These are phyloP conservation scores for Bombus turneri DNA, from an alignment of 1,140 invertebrate genomes.

Conservation along the genomic window DNA sequence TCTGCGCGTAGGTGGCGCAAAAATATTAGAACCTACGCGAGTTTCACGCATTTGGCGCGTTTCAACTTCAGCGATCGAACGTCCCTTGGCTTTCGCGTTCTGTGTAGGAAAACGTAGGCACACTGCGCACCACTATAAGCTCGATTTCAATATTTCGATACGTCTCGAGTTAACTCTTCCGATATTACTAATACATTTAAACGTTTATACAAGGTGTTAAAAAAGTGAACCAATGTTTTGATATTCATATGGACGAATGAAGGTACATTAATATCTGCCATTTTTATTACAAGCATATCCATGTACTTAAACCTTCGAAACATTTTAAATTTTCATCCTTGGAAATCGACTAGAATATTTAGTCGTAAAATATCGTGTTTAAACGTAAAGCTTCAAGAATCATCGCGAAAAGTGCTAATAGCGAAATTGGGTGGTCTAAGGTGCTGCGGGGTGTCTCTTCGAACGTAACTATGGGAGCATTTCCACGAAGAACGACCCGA, in stretches of 20 bases:
- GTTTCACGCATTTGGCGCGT: constrained; percentile 63
- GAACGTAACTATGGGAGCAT: too few species aligned
- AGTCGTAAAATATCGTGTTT: neutral
- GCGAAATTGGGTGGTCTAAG: too few species aligned
- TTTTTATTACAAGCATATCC: neutral
- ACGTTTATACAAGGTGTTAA: neutral
- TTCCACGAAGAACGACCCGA: neutral
- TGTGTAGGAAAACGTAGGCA: constrained; percentile 18
- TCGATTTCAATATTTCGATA: neutral
- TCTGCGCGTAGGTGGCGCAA: constrained; percentile 50
- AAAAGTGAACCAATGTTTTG: neutral
- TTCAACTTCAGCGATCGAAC: constrained; percentile 44
- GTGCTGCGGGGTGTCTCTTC: neutral
- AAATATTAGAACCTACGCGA: constrained; percentile 61
- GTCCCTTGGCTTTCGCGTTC: constrained; percentile 17
- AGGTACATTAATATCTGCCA: neutral
- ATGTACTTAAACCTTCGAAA: neutral
- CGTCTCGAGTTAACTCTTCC: neutral
- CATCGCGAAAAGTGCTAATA: neutral
- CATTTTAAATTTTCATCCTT: neutral
- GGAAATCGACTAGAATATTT: neutral
- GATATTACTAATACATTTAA: too few species aligned
- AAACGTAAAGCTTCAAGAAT: neutral
- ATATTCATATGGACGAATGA: neutral
- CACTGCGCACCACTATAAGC: neutral